Percentiles rank a stretch among this genome's conserved stretches.
phyloP scores from a whole-genome alignment of 2,113 vertebrate species.

The Eptatretus burgeri region DNA sequence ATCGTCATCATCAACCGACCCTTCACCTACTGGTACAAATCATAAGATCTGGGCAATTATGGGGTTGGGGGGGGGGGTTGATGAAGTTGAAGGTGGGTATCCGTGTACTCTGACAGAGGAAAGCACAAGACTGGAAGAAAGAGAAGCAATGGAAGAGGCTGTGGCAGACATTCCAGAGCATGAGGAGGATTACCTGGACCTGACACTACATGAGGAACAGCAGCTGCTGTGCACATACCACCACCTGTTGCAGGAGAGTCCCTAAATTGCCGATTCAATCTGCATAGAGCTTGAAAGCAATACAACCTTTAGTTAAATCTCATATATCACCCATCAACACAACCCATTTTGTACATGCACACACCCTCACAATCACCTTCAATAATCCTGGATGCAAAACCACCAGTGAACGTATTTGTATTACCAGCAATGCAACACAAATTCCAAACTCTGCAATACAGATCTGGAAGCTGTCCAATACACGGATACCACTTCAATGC shows the following conservation, averaged over 20 bases:
- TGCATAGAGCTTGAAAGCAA: no score
- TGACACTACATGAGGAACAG: slow-evolving; percentile 63
- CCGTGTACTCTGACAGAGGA: not conserved
- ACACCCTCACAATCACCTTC: no score
- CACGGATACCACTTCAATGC: no score
- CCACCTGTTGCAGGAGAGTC: not conserved
- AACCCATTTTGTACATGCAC: no score
- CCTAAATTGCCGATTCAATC: no score
- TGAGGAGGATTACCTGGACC: slow-evolving; percentile 77
- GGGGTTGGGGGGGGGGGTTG: not conserved
- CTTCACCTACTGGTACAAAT: slow-evolving; percentile 13
- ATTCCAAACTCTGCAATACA: no score
- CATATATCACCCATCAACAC: no score
- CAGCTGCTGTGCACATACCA: slow-evolving; percentile 15
- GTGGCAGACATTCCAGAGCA: slow-evolving; percentile 59
- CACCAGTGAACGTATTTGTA: no score
- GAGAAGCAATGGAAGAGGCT: slow-evolving; percentile 37
- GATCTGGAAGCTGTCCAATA: no score
- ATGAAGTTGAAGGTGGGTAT: not conserved
- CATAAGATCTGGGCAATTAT: not conserved
- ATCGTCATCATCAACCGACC: slow-evolving; percentile 24
- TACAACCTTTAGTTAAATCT: no score
- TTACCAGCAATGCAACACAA: no score
- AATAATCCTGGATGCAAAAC: no score
- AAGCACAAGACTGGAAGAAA: not conserved